Conservation (phyloP, 92 coral and sea anemone genomes). For the Porites rus region DNA sequence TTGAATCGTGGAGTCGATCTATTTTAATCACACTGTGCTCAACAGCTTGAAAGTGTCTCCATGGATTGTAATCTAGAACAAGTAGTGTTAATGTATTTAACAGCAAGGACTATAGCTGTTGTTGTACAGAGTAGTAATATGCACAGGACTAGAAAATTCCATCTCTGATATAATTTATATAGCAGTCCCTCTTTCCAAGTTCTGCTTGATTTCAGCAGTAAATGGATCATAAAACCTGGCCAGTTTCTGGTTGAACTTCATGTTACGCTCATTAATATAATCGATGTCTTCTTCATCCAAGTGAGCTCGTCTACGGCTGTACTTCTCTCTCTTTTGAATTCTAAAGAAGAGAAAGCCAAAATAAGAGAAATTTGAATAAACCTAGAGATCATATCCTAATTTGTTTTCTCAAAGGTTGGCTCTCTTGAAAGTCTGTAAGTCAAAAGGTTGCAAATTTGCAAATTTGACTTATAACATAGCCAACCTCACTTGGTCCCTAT, state of each 20-base stretch:
- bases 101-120: neutral
- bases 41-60: too few species aligned
- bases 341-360: constrained; percentile 32
- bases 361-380: neutral
- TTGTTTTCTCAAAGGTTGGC: too few species aligned
- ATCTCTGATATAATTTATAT: constrained; percentile 40
- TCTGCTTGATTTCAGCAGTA: constrained; percentile 97
- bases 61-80: neutral
- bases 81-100: too few species aligned
- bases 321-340: constrained; percentile 91
- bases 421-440: too few species aligned
- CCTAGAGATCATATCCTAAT: too few species aligned
- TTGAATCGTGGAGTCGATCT: too few species aligned
- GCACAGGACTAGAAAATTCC: neutral
- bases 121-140: neutral
- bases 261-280: constrained; percentile 98
- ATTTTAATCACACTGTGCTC: too few species aligned
- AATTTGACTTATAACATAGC: too few species aligned
- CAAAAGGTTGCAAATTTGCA: too few species aligned
- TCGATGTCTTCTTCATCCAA: constrained; percentile 97
- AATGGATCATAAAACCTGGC: constrained; percentile 98
- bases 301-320: constrained; percentile 94
- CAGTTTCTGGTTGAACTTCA: constrained; percentile 98
- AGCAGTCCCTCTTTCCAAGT: constrained; percentile 99
- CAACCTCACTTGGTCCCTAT: too few species aligned